Percentiles rank a stretch among this genome's conserved stretches.
Conservation (phyloP, 2,888 invertebrate species). For the Epicampocera succincta region DNA sequence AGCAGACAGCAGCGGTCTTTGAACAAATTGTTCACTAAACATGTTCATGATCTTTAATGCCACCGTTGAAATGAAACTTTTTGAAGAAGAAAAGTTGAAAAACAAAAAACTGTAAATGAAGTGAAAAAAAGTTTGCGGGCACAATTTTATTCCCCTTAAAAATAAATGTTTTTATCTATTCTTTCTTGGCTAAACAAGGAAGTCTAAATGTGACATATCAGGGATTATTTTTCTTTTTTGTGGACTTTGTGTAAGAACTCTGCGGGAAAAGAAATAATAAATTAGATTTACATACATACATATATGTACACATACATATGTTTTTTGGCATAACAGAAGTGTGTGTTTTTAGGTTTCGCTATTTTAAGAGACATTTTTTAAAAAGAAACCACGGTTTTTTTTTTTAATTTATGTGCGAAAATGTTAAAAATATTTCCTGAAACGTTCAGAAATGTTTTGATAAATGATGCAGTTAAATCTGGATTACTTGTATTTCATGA, state of each 20-base stretch:
- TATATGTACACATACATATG: neutral
- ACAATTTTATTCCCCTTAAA: constrained; percentile 31
- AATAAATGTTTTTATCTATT: constrained; percentile 29
- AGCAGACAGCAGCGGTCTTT: constrained; percentile 21
- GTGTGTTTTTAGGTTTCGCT: constrained; percentile 60
- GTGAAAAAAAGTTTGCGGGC: constrained; percentile 44
- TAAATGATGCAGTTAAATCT: constrained; percentile 42
- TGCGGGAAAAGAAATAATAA: constrained; percentile 36
- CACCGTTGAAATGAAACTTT: constrained; percentile 13
- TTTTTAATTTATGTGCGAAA: constrained; percentile 50
- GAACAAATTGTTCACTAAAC: constrained; percentile 9
- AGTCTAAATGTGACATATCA: constrained; percentile 68
- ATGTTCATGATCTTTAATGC: constrained; percentile 58
- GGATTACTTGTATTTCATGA: constrained; percentile 5
- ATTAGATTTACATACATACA: constrained; percentile 59
- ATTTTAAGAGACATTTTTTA: constrained; percentile 31
- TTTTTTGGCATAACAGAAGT: constrained; percentile 50
- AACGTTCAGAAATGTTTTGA: constrained; percentile 5
- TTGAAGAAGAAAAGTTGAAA: constrained; percentile 5
- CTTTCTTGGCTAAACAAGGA: constrained; percentile 66
- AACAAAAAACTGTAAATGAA: constrained; percentile 45
- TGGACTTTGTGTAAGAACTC: constrained; percentile 29
- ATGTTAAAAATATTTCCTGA: constrained; percentile 55
- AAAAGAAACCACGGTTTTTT: neutral
- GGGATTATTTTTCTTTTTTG: constrained; percentile 60